phyloP scores from a whole-genome alignment of 2,797 vertebrate genomes.

The Caiman crocodilus region DNA sequence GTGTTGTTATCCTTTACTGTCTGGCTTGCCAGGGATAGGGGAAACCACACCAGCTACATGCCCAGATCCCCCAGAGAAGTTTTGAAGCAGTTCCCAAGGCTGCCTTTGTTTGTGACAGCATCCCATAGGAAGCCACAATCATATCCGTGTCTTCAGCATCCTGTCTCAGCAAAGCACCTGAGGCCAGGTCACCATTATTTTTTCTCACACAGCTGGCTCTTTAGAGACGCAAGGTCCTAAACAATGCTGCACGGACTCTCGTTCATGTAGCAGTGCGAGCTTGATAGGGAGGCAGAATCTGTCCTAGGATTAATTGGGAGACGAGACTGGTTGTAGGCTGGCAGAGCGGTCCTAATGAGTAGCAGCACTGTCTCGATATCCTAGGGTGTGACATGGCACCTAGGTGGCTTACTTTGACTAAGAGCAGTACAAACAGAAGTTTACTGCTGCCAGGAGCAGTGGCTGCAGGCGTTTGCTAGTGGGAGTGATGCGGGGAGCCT shows the following conservation, averaged over 20 bases:
- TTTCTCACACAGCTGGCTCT: neutral
- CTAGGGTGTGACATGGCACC: neutral
- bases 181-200: neutral
- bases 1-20: neutral
- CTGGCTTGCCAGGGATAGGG: neutral
- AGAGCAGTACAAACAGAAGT: too few relatives aligned
- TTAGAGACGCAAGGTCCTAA: neutral
- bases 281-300: neutral
- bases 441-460: too few relatives aligned
- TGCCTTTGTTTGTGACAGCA: neutral
- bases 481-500: too few relatives aligned
- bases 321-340: neutral
- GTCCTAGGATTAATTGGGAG: neutral
- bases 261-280: neutral
- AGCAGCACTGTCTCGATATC: neutral
- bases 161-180: neutral
- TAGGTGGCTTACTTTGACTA: too few relatives aligned
- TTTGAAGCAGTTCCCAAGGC: neutral
- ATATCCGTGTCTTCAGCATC: neutral
- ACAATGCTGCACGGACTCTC: neutral
- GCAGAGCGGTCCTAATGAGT: too few relatives aligned
- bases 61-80: too few relatives aligned
- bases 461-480: too few relatives aligned
- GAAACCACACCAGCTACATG: too few relatives aligned
- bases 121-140: neutral